Percentiles rank a stretch among this genome's conserved stretches.
Evolutionary conservation across 2,797 vertebrate genomes (phyloP).

Genomic region (Onychomys torridus): DNA sequence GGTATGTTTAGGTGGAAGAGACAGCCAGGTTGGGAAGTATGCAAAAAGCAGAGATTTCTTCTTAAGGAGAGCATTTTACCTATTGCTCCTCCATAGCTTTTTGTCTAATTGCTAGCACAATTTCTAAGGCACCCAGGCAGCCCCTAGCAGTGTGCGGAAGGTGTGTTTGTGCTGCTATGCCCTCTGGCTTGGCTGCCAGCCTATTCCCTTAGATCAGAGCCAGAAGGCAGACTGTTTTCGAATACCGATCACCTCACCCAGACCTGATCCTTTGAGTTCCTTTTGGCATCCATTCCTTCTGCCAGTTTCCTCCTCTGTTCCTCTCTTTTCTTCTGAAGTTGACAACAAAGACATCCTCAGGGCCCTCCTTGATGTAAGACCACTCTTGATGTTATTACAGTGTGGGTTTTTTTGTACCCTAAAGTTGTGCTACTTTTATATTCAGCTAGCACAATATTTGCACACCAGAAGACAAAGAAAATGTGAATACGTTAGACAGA

Average conservation of each 20-base stretch:
- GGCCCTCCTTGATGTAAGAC: slow-evolving; percentile 99
- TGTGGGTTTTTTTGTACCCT: slow-evolving; percentile 93
- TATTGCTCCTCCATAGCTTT: slow-evolving; percentile 88
- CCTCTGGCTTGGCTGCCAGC: slow-evolving; percentile 99
- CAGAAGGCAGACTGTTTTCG: slow-evolving; percentile 99
- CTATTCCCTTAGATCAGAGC: slow-evolving; percentile 99
- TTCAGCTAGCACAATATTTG: slow-evolving; percentile 99
- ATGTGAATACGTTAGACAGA: slow-evolving; percentile 93
- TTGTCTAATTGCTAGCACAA: slow-evolving; percentile 92
- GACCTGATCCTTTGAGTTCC: slow-evolving; percentile 99
- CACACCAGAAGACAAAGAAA: slow-evolving; percentile 98
- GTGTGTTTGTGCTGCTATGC: slow-evolving; percentile 99
- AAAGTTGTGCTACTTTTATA: slow-evolving; percentile 99
- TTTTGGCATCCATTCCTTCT: slow-evolving; percentile 99
- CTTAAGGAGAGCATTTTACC: slow-evolving; percentile 84
- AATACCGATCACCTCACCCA: slow-evolving; percentile 99
- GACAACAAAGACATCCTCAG: slow-evolving; percentile 99
- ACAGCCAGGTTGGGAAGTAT: slow-evolving; percentile 74
- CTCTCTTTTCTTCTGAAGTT: slow-evolving; percentile 99
- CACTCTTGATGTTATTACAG: slow-evolving; percentile 99
- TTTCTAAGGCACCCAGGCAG: slow-evolving; percentile 93
- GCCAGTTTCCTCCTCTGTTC: slow-evolving; percentile 99
- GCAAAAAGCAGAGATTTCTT: slow-evolving; percentile 85
- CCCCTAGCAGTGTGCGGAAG: slow-evolving; percentile 96
- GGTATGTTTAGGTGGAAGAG: slow-evolving; percentile 53